A percentile compares a stretch with the other conserved stretches of the same genome.
Conservation (phyloP, 2,113 vertebrate genomes). For the Tringa solitaria region DNA sequence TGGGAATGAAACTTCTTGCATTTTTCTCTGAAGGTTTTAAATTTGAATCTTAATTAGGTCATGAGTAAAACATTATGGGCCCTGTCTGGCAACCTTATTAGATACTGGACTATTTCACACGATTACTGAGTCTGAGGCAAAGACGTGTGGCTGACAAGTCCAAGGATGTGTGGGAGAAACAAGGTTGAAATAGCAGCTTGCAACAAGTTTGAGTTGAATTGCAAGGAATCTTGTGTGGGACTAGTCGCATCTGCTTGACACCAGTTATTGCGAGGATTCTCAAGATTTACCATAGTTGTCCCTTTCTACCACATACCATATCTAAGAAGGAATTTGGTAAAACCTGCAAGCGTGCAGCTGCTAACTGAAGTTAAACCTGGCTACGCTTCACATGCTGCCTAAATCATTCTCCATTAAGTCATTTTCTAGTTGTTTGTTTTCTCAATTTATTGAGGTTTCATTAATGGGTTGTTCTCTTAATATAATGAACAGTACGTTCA, state of each 20-base stretch:
- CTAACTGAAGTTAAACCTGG: neutral
- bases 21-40: constrained; percentile 17
- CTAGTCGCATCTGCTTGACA: neutral
- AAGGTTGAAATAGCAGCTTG: neutral
- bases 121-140: neutral
- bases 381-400: neutral
- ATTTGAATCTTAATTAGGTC: neutral
- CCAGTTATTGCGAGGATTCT: neutral
- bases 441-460: neutral
- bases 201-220: neutral
- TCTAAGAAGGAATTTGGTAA: neutral
- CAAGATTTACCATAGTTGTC: neutral
- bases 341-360: neutral
- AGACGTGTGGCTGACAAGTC: neutral
- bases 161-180: neutral
- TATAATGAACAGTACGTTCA: neutral
- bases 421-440: neutral
- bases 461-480: neutral
- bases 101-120: neutral
- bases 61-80: neutral
- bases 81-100: neutral
- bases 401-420: neutral
- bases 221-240: neutral
- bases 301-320: neutral
- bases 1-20: neutral